phyloP scores from a whole-genome alignment of 2,797 vertebrate species.

The Furcifer pardalis region DNA sequence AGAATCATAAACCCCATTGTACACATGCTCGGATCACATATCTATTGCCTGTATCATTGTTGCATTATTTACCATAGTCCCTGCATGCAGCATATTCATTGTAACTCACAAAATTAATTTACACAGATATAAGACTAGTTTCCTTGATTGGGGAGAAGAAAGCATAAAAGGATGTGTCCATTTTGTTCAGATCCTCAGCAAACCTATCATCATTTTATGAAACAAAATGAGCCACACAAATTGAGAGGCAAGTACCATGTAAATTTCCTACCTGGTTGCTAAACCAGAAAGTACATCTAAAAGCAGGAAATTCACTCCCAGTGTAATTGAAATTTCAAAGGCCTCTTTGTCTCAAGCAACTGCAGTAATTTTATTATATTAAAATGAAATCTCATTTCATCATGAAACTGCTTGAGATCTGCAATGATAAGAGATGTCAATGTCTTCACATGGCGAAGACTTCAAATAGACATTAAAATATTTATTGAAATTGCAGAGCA shows the following conservation, averaged over 20 bases:
- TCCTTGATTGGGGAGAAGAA: neutral
- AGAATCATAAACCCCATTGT: no score
- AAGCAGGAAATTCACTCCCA: neutral
- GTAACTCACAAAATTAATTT: neutral
- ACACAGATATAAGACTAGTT: neutral
- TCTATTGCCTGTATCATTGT: no score
- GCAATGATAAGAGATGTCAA: neutral
- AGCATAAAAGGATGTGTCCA: neutral
- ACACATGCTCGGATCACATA: no score
- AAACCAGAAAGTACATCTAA: neutral
- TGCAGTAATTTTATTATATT: conserved; percentile 13
- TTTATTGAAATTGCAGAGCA: conserved; percentile 29
- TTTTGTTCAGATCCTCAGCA: neutral
- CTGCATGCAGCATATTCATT: neutral
- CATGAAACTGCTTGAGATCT: conserved; percentile 1
- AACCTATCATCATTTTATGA: neutral
- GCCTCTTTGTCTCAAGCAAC: neutral
- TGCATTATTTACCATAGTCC: no score
- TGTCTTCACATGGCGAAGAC: neutral
- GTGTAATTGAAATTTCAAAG: conserved; percentile 9
- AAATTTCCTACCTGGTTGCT: neutral
- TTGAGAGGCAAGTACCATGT: neutral
- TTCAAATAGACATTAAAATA: conserved; percentile 39
- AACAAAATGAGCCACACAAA: neutral
- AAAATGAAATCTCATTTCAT: conserved; percentile 24